A percentile compares a stretch with the other conserved stretches of the same genome.
phyloP scores from a whole-genome alignment of 2,888 invertebrate species.

The Chrysopilus asiliformis region DNA sequence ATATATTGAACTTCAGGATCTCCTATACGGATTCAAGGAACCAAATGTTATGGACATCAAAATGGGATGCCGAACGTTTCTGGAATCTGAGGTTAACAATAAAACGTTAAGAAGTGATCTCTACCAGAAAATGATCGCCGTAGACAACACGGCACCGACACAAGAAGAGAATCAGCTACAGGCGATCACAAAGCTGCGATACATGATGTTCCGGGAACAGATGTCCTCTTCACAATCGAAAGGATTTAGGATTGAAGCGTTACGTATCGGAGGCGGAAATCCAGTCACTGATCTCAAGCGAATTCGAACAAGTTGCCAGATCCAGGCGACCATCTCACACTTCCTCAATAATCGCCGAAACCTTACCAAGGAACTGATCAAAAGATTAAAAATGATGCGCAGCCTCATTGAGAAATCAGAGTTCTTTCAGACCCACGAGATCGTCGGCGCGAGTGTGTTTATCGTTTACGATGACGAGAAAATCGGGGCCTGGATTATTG shows the following conservation, averaged over 20 bases:
- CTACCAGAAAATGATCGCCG: conserved; percentile 89
- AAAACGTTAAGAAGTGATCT: conserved; percentile 70
- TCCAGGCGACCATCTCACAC: conserved; percentile 55
- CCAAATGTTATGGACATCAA: conserved; percentile 96
- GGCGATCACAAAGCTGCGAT: conserved; percentile 89
- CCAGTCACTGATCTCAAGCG: conserved; percentile 82
- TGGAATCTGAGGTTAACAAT: conserved; percentile 90
- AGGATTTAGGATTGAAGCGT: conserved; percentile 92
- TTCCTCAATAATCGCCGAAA: conserved; percentile 57
- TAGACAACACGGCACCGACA: conserved; percentile 79
- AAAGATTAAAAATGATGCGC: conserved; percentile 64
- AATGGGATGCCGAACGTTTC: conserved; percentile 90
- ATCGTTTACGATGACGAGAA: conserved; percentile 82
- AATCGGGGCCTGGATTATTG: conserved; percentile 91
- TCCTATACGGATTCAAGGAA: conserved; percentile 78
- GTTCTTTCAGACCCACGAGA: conserved; percentile 79
- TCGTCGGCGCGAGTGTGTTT: conserved; percentile 86
- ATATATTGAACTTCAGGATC: conserved; percentile 92
- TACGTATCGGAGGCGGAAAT: conserved; percentile 70
- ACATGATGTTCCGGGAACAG: conserved; percentile 92
- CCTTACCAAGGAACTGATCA: conserved; percentile 52
- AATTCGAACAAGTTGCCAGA: conserved; percentile 64
- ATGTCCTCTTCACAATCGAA: conserved; percentile 85
- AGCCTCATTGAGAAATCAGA: conserved; percentile 67
- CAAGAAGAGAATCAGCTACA: conserved; percentile 62